These are phyloP conservation scores for Hemicrepidius hirtus DNA, from an alignment of 2,888 invertebrate genomes.

Conservation along the genomic window DNA sequence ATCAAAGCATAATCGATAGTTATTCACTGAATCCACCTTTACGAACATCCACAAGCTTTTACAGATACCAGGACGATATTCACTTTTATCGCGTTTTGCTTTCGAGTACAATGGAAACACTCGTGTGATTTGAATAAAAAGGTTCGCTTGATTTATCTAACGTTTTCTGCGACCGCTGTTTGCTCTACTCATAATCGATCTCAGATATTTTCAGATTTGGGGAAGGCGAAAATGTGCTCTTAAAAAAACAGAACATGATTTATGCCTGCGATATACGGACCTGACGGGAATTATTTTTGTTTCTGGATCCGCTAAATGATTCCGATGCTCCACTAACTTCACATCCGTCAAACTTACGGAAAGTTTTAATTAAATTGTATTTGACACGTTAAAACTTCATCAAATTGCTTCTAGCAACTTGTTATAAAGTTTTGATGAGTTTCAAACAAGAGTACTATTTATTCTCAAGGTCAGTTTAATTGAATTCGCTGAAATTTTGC, in stretches of 20 bases:
- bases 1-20: constrained; percentile 61
- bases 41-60: constrained; percentile 60
- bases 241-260: constrained; percentile 42
- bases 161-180: constrained; percentile 52
- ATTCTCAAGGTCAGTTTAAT: constrained; percentile 25
- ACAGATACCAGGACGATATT: constrained; percentile 62
- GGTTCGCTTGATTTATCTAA: constrained; percentile 63
- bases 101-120: constrained; percentile 63
- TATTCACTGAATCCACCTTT: constrained; percentile 61
- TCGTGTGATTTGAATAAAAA: constrained; percentile 66
- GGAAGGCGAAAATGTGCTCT: constrained; percentile 33
- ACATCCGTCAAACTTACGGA: constrained; percentile 38
- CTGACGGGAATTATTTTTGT: constrained; percentile 29
- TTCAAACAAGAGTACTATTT: constrained; percentile 33
- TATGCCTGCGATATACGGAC: constrained; percentile 11
- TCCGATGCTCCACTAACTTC: constrained; percentile 31
- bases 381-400: constrained; percentile 47
- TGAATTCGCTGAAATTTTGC: constrained; percentile 25
- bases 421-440: constrained; percentile 46
- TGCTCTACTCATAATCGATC: constrained; percentile 49
- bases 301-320: constrained; percentile 29
- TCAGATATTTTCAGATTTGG: constrained; percentile 43
- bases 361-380: constrained; percentile 50
- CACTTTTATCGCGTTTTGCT: constrained; percentile 63
- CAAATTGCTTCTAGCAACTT: constrained; percentile 39